These are phyloP conservation scores for Drosophila mulleri DNA, from an alignment of 2,888 invertebrate genomes.

Conservation along the genomic window DNA sequence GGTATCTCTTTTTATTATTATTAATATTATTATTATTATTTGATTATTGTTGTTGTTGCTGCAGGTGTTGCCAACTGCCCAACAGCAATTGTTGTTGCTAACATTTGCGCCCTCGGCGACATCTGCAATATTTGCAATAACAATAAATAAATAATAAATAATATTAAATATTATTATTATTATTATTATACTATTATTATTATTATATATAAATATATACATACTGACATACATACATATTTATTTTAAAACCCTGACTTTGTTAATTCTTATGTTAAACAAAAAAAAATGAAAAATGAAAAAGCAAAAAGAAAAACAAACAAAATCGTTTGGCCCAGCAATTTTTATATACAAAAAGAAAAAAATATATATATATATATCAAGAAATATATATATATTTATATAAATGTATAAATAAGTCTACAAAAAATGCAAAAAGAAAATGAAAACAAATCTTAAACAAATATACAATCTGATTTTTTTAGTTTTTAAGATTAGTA, in stretches of 20 bases:
- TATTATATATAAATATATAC: constrained; percentile 52
- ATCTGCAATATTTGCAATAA: constrained; percentile 76
- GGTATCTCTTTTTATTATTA: constrained; percentile 65
- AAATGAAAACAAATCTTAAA: constrained; percentile 64
- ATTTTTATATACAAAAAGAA: constrained; percentile 49
- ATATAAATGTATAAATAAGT: constrained; percentile 35
- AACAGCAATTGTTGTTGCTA: constrained; percentile 74
- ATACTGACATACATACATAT: constrained; percentile 62
- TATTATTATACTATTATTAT: constrained; percentile 19
- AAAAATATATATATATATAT: constrained; percentile 8
- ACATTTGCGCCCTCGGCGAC: constrained; percentile 72
- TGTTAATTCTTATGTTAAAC: constrained; percentile 79
- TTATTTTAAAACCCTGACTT: constrained; percentile 79
- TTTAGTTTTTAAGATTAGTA: constrained; percentile 82
- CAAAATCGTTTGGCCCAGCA: constrained; percentile 47
- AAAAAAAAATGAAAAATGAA: constrained; percentile 16
- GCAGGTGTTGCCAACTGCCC: constrained; percentile 81
- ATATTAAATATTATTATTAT: constrained; percentile 46
- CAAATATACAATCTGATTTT: constrained; percentile 82
- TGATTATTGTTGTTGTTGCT: constrained; percentile 66
- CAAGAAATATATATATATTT: constrained; percentile 17
- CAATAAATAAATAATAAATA: constrained; percentile 52
- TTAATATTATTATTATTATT: constrained; percentile 6
- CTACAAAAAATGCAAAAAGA: constrained; percentile 38
- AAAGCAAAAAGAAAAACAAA: constrained; percentile 26